Conservation (phyloP, 2,113 vertebrate genomes). For the Eolophus roseicapilla region DNA sequence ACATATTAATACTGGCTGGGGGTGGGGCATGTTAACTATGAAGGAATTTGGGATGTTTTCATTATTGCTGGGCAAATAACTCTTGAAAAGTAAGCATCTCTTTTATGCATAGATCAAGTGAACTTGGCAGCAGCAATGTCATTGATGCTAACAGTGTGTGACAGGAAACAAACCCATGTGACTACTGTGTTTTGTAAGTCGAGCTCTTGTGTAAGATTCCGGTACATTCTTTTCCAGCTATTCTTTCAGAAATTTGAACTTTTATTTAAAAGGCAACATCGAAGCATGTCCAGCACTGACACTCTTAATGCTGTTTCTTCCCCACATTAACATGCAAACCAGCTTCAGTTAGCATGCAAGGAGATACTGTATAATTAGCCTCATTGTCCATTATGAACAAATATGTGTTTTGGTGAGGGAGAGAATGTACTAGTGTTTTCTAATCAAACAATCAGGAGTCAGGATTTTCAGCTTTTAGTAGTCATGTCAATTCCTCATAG, state of each 20-base stretch:
- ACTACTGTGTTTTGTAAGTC: slow-evolving; percentile 75
- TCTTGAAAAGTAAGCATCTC: slow-evolving; percentile 71
- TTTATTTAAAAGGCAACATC: slow-evolving; percentile 74
- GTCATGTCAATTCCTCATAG: background rate
- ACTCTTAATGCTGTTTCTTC: slow-evolving; percentile 64
- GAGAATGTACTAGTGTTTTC: slow-evolving; percentile 6
- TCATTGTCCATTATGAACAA: slow-evolving; percentile 43
- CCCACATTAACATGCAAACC: slow-evolving; percentile 70
- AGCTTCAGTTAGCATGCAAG: slow-evolving; percentile 60
- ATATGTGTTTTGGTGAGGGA: slow-evolving; percentile 44
- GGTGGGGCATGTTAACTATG: background rate
- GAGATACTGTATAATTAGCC: slow-evolving; percentile 63
- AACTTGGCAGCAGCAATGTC: slow-evolving; percentile 74
- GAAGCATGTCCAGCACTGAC: slow-evolving; percentile 66
- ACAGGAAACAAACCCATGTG: slow-evolving; percentile 78
- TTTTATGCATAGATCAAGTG: slow-evolving; percentile 75
- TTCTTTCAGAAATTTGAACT: slow-evolving; percentile 72
- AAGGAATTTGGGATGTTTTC: slow-evolving; percentile 71
- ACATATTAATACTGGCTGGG: slow-evolving; percentile 24
- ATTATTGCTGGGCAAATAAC: slow-evolving; percentile 70
- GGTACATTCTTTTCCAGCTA: slow-evolving; percentile 73
- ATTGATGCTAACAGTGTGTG: slow-evolving; percentile 79
- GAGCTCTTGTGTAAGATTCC: slow-evolving; percentile 77
- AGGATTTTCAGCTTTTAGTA: background rate
- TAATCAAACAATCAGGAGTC: background rate